A percentile compares a stretch with the other conserved stretches of the same genome.
Evolutionary conservation across 2,888 invertebrate species (phyloP).

Genomic region (Epirrhoe tristata): DNA sequence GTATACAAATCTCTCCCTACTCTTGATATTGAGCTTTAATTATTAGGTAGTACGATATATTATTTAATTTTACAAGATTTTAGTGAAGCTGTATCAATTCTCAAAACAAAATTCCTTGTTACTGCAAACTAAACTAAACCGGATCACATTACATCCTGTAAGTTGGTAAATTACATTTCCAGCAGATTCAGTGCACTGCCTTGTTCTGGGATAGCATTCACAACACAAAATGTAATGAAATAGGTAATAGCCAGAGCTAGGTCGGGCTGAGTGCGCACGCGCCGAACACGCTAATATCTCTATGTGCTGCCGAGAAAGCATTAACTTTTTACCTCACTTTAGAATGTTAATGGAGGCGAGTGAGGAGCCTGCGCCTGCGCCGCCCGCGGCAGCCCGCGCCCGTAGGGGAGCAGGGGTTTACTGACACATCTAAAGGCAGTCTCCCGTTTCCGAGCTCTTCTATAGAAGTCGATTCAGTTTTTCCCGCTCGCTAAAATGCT

Average conservation of each 20-base stretch:
- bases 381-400: not conserved
- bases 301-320: constrained; percentile 32
- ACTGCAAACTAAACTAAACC: not conserved
- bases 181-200: not conserved
- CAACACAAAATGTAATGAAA: too few species aligned
- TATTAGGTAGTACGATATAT: not conserved
- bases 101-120: not conserved
- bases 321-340: constrained; percentile 35
- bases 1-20: not conserved
- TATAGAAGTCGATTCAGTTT: too few species aligned
- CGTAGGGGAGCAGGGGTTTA: not conserved
- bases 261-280: constrained; percentile 28
- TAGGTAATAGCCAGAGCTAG: constrained; percentile 13
- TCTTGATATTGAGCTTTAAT: not conserved
- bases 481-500: too few species aligned
- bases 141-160: not conserved
- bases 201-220: not conserved
- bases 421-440: too few species aligned
- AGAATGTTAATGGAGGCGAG: constrained; percentile 41
- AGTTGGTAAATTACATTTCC: not conserved
- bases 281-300: constrained; percentile 37
- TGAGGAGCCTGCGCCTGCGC: not conserved
- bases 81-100: not conserved
- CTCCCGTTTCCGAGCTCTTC: too few species aligned
- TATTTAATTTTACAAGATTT: not conserved